Conservation (phyloP, 2,113 vertebrate genomes). For the Chroicocephalus ridibundus region DNA sequence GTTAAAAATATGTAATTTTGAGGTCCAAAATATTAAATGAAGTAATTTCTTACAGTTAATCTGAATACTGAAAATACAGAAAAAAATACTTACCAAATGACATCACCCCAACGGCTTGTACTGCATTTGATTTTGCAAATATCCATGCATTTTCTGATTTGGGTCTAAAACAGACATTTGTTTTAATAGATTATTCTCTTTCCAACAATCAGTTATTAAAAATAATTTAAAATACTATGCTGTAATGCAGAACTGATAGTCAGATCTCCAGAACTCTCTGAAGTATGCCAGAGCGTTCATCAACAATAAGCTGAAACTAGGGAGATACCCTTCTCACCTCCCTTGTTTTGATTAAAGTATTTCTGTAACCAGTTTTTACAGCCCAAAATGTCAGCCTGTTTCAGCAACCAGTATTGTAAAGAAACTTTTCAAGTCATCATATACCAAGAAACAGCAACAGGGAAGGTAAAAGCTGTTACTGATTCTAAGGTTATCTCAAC, state of each 20-base stretch:
- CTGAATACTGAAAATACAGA: background rate
- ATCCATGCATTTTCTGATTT: constrained; percentile 86
- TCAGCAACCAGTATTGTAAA: background rate
- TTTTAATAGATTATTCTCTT: background rate
- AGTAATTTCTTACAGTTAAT: background rate
- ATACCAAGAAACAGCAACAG: background rate
- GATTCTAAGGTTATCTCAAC: background rate
- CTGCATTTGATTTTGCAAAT: constrained; percentile 88
- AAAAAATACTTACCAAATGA: constrained; percentile 86
- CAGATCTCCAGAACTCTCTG: background rate
- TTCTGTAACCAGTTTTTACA: background rate
- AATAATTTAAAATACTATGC: background rate
- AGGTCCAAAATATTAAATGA: background rate
- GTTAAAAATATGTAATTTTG: background rate
- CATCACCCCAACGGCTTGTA: constrained; percentile 92
- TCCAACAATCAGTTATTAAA: background rate
- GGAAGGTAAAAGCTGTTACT: background rate
- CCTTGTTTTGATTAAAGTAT: background rate
- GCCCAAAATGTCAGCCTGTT: background rate
- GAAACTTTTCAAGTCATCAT: background rate
- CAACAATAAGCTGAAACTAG: background rate
- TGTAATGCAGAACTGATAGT: background rate
- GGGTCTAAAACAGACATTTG: constrained; percentile 71
- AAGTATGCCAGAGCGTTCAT: background rate
- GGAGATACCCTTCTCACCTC: background rate